Conservation (phyloP, 2,797 vertebrate species). For the Rachycentron canadum region DNA sequence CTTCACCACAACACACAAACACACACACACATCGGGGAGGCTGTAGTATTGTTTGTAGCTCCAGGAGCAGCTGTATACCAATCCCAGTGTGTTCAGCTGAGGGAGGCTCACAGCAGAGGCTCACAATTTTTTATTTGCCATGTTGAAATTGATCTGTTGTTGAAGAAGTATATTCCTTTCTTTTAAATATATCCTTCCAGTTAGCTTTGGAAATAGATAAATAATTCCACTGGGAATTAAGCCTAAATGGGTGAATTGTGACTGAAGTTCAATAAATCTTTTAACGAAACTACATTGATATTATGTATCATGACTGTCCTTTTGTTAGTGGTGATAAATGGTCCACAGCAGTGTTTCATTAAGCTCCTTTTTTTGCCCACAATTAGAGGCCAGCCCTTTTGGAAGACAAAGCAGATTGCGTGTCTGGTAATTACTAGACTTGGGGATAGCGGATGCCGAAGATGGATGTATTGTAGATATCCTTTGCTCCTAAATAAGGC, state of each 20-base stretch:
- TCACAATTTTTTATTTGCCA: conserved; percentile 1
- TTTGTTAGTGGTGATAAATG: conserved; percentile 75
- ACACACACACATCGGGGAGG: conserved; percentile 17
- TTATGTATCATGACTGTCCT: conserved; percentile 24
- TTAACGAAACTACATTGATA: conserved; percentile 7
- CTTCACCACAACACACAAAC: conserved; percentile 48
- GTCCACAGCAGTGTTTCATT: conserved; percentile 73
- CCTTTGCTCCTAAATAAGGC: conserved; percentile 16
- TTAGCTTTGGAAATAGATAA: conserved; percentile 7
- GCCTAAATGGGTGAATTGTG: not conserved
- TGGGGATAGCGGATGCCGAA: conserved; percentile 39
- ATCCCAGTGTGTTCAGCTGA: conserved; percentile 18
- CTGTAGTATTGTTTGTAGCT: conserved; percentile 41
- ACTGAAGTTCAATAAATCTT: not conserved
- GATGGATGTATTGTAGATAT: conserved; percentile 67
- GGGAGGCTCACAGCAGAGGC: not conserved
- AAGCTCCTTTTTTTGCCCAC: conserved; percentile 69
- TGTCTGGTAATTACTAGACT: conserved; percentile 73
- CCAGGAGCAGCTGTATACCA: conserved; percentile 30
- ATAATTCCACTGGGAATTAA: not conserved
- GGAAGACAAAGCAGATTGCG: conserved; percentile 76
- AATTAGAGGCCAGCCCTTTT: conserved; percentile 74
- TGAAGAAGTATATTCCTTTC: not conserved
- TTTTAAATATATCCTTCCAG: conserved; percentile 5
- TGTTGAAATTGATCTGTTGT: not conserved